These are phyloP conservation scores for Himalopsyche phryganea DNA, from an alignment of 1,140 invertebrate species.

Conservation along the genomic window DNA sequence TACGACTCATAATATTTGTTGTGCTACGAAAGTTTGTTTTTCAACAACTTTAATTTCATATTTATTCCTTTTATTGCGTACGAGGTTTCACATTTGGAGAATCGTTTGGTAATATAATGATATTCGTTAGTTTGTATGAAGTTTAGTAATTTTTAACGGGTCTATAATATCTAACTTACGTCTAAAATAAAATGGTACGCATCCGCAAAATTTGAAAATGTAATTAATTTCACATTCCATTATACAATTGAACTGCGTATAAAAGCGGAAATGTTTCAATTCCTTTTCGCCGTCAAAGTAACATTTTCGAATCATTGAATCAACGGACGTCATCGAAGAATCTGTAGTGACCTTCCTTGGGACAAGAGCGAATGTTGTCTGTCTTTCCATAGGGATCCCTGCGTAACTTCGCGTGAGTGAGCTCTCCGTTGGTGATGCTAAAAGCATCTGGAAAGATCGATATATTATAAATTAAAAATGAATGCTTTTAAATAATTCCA, in stretches of 20 bases:
- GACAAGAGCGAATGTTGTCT: conserved; percentile 46
- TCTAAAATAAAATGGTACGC: conserved; percentile 44
- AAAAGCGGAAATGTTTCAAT: conserved; percentile 45
- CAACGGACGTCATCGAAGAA: conserved; percentile 35
- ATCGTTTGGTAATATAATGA: too few species aligned
- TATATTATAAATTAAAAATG: too few species aligned
- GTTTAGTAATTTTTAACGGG: too few species aligned
- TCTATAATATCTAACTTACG: conserved; percentile 42
- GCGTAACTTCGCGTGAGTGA: conserved; percentile 43
- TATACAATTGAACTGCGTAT: conserved; percentile 46
- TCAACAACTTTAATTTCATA: too few species aligned
- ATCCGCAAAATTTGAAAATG: conserved; percentile 39
- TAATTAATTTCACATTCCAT: conserved; percentile 41
- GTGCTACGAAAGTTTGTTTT: too few species aligned
- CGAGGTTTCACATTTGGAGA: conserved; percentile 35
- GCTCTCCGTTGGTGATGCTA: conserved; percentile 44
- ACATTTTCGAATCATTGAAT: conserved; percentile 54
- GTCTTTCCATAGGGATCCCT: conserved; percentile 43
- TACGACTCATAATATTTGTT: too few species aligned
- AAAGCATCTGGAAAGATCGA: conserved; percentile 40
- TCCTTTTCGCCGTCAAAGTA: conserved; percentile 57
- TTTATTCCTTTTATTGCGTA: conserved; percentile 39
- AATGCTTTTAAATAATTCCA: too few species aligned
- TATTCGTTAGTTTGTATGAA: too few species aligned
- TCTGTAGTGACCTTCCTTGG: conserved; percentile 46